Conservation (phyloP, 2,888 invertebrate genomes). For the Phoronis australis region DNA sequence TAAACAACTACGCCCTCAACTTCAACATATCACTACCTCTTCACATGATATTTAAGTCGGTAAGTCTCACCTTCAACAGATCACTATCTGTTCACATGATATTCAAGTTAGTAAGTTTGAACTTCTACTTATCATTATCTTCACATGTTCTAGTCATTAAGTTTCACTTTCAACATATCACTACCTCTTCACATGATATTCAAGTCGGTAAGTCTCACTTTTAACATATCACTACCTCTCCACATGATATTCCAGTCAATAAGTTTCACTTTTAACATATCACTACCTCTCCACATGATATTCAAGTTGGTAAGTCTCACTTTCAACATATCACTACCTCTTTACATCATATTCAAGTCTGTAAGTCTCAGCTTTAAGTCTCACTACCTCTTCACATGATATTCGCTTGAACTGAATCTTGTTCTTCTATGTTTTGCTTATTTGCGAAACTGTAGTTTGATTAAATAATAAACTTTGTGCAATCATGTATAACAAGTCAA, state of each 20-base stretch:
- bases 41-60: slow-evolving; percentile 96
- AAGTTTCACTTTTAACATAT: slow-evolving; percentile 93
- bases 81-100: background rate
- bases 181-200: slow-evolving; percentile 99
- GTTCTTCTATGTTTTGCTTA: too few relatives aligned
- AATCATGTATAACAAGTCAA: too few relatives aligned
- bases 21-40: slow-evolving; percentile 97
- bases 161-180: slow-evolving; percentile 55
- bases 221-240: too few relatives aligned
- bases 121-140: slow-evolving; percentile 93
- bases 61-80: slow-evolving; percentile 53
- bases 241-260: too few relatives aligned
- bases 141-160: slow-evolving; percentile 93
- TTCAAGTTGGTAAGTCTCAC: slow-evolving; percentile 89
- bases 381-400: slow-evolving; percentile 97
- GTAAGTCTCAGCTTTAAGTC: slow-evolving; percentile 95
- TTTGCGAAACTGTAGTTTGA: too few relatives aligned
- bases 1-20: slow-evolving; percentile 83
- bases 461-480: too few relatives aligned
- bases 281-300: slow-evolving; percentile 98
- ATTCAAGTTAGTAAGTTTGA: too few relatives aligned
- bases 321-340: too few relatives aligned
- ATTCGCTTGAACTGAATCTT: too few relatives aligned
- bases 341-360: too few relatives aligned
- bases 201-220: slow-evolving; percentile 81